Conservation (phyloP, 2,797 vertebrate species). For the Trachurus trachurus region DNA sequence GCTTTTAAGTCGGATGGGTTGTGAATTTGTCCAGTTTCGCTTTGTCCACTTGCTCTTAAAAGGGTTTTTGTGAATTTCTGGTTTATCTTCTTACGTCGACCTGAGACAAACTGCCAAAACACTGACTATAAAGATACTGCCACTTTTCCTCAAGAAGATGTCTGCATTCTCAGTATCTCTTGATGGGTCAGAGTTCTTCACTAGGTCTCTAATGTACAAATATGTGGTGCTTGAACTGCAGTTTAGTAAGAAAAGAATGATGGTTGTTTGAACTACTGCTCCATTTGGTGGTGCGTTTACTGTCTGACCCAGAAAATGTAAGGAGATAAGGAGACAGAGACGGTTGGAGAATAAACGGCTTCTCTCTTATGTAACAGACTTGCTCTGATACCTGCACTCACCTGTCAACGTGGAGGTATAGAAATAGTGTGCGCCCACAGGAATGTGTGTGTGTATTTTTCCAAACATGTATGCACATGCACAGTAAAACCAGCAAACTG, state of each 20-base stretch:
- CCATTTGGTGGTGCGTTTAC: conserved; percentile 13
- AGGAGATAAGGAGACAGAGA: background rate
- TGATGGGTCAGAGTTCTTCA: background rate
- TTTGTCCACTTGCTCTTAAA: conserved; percentile 13
- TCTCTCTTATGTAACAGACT: conserved; percentile 52
- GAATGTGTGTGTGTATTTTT: conserved; percentile 35
- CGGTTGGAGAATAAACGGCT: conserved; percentile 29
- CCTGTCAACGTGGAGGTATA: conserved; percentile 33
- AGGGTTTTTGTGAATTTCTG: background rate
- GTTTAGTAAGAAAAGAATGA: conserved; percentile 6
- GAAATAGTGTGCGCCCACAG: conserved; percentile 26
- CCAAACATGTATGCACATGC: conserved; percentile 25
- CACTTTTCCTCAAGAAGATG: background rate
- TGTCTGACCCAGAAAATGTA: background rate
- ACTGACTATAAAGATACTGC: background rate
- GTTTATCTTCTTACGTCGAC: background rate
- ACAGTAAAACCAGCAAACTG: background rate
- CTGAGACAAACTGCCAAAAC: background rate
- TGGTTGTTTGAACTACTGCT: conserved; percentile 8
- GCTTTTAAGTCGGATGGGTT: conserved; percentile 1
- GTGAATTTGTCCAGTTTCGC: conserved; percentile 8
- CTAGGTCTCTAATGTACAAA: background rate
- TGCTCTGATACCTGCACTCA: conserved; percentile 41
- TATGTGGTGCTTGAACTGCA: background rate
- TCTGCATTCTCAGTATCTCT: background rate